Conservation (phyloP, 2,888 invertebrate genomes). For the Apoda limacodes region DNA sequence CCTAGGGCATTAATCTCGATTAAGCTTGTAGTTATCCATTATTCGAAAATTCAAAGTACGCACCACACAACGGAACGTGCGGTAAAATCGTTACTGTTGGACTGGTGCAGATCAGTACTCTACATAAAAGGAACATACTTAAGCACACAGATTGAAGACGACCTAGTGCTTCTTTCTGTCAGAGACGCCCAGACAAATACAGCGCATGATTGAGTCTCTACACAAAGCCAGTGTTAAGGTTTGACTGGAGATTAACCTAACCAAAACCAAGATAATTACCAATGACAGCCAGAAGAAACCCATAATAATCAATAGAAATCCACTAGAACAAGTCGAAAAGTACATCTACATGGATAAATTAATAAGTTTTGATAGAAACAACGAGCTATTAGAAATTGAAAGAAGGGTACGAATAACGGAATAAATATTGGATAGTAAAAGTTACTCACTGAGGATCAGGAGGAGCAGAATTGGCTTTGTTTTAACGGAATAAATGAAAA, state of each 20-base stretch:
- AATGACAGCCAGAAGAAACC: conserved; percentile 6
- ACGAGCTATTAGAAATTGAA: conserved; percentile 5
- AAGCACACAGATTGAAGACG: no score
- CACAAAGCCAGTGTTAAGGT: conserved; percentile 9
- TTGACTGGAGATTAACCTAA: conserved; percentile 19
- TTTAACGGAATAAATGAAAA: no score
- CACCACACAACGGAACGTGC: no score
- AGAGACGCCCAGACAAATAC: conserved; percentile 6
- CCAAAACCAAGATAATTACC: conserved; percentile 19
- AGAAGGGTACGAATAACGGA: conserved; percentile 9
- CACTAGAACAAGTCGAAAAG: conserved; percentile 12
- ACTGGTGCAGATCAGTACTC: conserved; percentile 6
- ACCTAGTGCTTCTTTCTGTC: conserved; percentile 8
- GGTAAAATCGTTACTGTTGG: no score
- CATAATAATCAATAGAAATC: conserved; percentile 6
- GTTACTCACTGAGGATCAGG: no score
- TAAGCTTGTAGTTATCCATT: no score
- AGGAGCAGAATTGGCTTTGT: no score
- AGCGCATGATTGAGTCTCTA: conserved; percentile 15
- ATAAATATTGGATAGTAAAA: no score
- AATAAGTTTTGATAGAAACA: conserved; percentile 6
- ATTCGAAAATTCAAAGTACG: no score
- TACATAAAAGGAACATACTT: conserved; percentile 1
- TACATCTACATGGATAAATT: conserved; percentile 16
- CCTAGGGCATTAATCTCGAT: no score